Percentiles rank a stretch among this genome's conserved stretches.
phyloP scores from a whole-genome alignment of 1,140 invertebrate genomes.

The Drosophila novamexicana region DNA sequence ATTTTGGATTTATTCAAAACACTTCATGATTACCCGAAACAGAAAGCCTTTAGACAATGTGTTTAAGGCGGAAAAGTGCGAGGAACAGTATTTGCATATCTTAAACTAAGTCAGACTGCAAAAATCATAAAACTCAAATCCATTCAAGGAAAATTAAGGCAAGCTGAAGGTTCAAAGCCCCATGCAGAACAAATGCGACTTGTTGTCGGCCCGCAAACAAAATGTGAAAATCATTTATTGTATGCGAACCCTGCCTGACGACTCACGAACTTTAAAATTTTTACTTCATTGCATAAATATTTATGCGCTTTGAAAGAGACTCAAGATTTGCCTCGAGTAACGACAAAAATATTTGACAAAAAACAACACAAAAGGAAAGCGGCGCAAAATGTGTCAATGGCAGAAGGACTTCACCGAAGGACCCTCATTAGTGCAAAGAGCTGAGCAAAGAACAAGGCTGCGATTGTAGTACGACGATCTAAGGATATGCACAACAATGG shows the following conservation, averaged over 20 bases:
- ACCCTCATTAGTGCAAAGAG: constrained; percentile 71
- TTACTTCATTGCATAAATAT: constrained; percentile 80
- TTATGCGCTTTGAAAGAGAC: constrained; percentile 72
- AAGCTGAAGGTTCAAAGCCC: background rate
- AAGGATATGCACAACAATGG: constrained; percentile 53
- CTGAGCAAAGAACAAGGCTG: constrained; percentile 68
- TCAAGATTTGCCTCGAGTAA: constrained; percentile 52
- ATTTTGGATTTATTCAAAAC: too few species aligned
- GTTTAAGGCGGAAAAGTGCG: too few species aligned
- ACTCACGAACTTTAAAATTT: constrained; percentile 48
- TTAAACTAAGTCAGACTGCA: background rate
- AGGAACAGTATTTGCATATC: too few species aligned
- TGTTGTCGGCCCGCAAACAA: constrained; percentile 10
- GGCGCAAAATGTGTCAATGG: constrained; percentile 70
- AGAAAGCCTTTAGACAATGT: too few species aligned
- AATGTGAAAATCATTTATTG: constrained; percentile 17
- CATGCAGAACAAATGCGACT: background rate
- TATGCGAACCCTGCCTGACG: background rate
- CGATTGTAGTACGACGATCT: constrained; percentile 38
- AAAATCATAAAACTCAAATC: background rate
- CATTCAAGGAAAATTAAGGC: background rate
- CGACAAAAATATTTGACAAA: constrained; percentile 69
- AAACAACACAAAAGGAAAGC: constrained; percentile 59
- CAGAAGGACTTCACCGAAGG: constrained; percentile 60
- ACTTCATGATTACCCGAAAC: too few species aligned